Evolutionary conservation across 2,888 invertebrate species (phyloP), one percentile per base, ranked within the genome.

Genomic region (Dolichomitus sp.): DNA sequence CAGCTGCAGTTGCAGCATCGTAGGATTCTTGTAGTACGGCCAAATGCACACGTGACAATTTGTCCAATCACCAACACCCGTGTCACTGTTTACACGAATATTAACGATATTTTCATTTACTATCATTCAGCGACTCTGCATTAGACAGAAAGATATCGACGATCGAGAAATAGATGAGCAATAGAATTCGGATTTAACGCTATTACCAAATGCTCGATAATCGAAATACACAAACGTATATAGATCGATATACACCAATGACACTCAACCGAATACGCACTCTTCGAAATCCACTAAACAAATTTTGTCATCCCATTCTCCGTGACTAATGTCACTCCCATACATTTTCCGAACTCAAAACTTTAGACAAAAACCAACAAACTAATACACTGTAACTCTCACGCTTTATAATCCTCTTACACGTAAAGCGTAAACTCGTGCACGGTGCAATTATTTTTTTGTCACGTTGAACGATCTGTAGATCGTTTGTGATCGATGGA

Each of bases 401-500:
- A 30, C 33, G 30, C n/a, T 1, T n/a, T 57, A 23, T 30, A 42
- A 70, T 52, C 52, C 66, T 17, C n/a, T 23, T 54, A 54, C 12
- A 0, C 27, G 54, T 12, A 27, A 27, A 11, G 11, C 54, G 12
- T 14, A 11, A 14, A 14, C 45, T 57, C 59, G 30, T 23, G 6
- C 9, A 5, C 14, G 19, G 19, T 50, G 12, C 12, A 9, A 17
- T 42, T 48, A 4, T 5, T 1, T 27, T n/a, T 72, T 17, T 42
- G 17, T 42, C 33, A 7, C 11, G 11, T 17, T 42, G 12, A 17
- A 17, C 2, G 37, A 17, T 19, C 40, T 6, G 17, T 27, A 27
- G 40, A 59, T 72, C 70, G 59, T 14, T 30, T 33, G 70, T 33
- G 70, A 59, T 72, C 57, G 54, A 59, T 30, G 19, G 17, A n/a